These are phyloP conservation scores for Brachionus koreanus DNA, from an alignment of 1,140 invertebrate species.

Conservation along the genomic window DNA sequence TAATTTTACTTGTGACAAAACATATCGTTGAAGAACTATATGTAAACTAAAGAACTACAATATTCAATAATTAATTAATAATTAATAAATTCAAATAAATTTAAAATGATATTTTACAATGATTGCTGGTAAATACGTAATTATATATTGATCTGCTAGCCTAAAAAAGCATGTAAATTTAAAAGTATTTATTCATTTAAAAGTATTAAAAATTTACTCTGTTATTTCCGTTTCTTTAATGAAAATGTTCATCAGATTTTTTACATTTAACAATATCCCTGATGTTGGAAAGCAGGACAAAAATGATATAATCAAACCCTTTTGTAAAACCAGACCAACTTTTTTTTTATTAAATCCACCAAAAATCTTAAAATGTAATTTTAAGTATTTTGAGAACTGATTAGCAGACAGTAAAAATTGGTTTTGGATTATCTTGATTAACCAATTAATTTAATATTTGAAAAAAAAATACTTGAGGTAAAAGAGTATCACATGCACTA, in stretches of 20 bases:
- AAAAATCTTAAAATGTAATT: conserved; percentile 11
- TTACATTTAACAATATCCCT: conserved; percentile 29
- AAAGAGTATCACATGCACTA: conserved; percentile 32
- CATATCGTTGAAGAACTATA: conserved; percentile 27
- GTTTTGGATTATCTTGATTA: no score
- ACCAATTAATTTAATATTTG: not conserved
- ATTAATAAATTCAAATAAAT: not conserved
- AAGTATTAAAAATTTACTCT: not conserved
- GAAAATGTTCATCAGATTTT: conserved; percentile 26
- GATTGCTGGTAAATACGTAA: conserved; percentile 18
- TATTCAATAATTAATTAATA: not conserved
- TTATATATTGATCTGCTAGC: conserved; percentile 19
- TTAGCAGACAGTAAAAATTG: not conserved
- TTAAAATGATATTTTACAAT: not conserved
- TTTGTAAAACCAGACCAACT: conserved; percentile 32
- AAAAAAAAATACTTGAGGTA: not conserved
- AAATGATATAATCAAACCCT: conserved; percentile 25
- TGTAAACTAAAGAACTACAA: conserved; percentile 26
- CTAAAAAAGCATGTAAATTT: not conserved
- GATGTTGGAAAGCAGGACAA: conserved; percentile 8
- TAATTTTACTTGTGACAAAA: conserved; percentile 16
- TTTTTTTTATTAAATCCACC: not conserved
- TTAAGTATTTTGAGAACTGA: not conserved
- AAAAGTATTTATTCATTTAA: not conserved
- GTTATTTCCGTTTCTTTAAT: not conserved